Percentiles rank a stretch among this genome's conserved stretches.
phyloP scores from a whole-genome alignment of 2,113 vertebrate genomes.

The Melanotaenia duboulayi region DNA sequence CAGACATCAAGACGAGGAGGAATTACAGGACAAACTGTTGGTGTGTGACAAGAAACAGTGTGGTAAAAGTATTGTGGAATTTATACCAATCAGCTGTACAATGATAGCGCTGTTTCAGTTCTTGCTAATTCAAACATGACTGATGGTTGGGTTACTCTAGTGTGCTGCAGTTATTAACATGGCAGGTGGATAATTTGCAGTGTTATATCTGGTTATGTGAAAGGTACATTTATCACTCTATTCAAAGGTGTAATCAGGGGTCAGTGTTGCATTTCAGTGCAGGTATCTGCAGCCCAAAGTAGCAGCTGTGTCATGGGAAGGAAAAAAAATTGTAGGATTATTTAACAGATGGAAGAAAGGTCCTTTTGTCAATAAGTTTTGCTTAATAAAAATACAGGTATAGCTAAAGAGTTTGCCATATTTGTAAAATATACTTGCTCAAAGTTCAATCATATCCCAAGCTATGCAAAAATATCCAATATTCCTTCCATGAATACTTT shows the following conservation, averaged over 20 bases:
- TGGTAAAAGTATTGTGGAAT: slow-evolving; percentile 1
- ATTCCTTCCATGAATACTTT: no score
- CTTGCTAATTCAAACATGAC: slow-evolving; percentile 1
- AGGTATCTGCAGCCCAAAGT: not conserved
- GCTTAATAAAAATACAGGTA: no score
- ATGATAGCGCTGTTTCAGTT: slow-evolving; percentile 1
- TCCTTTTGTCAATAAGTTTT: not conserved
- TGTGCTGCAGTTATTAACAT: slow-evolving; percentile 6
- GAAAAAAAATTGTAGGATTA: not conserved
- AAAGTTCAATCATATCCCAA: no score
- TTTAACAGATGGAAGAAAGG: not conserved
- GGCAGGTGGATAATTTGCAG: slow-evolving; percentile 8
- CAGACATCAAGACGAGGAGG: slow-evolving; percentile 3
- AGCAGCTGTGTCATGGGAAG: no score
- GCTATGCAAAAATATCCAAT: no score
- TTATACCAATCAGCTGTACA: slow-evolving; percentile 11
- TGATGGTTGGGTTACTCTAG: slow-evolving; percentile 1
- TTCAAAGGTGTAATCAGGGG: slow-evolving; percentile 5
- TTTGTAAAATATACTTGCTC: no score
- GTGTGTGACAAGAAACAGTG: not conserved
- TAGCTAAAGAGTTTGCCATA: no score
- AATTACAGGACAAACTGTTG: slow-evolving; percentile 35
- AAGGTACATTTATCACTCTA: not conserved
- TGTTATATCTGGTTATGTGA: not conserved
- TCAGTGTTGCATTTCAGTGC: not conserved